Percentiles rank a stretch among this genome's conserved stretches.
These are phyloP conservation scores for Pogonomyrmex californicus DNA, from an alignment of 1,140 invertebrate species.

Conservation along the genomic window DNA sequence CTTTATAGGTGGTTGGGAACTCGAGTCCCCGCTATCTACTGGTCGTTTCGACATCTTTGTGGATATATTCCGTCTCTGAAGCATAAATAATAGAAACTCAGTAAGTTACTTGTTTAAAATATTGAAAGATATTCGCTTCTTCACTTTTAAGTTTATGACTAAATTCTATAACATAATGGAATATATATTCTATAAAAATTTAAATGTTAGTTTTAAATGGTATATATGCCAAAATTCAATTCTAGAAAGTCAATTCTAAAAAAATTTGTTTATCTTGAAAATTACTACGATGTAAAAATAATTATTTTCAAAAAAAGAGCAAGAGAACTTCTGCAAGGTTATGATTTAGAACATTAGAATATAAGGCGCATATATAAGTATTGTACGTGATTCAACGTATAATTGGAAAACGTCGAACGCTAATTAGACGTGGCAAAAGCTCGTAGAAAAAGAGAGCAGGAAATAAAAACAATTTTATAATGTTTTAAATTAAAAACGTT, in stretches of 20 bases:
- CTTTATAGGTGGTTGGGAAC: slow-evolving; percentile 92
- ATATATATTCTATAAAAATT: background rate
- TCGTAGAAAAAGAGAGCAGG: background rate
- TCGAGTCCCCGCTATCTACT: slow-evolving; percentile 88
- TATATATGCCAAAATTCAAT: too few relatives aligned
- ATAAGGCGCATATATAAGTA: background rate
- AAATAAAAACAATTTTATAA: background rate
- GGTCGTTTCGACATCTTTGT: slow-evolving; percentile 91
- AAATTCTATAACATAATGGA: background rate
- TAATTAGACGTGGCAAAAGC: too few relatives aligned
- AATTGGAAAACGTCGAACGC: background rate
- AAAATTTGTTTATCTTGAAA: background rate
- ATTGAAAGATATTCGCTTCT: background rate
- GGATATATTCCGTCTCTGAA: slow-evolving; percentile 47
- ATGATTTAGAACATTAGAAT: background rate
- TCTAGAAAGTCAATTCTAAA: too few relatives aligned
- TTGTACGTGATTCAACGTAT: background rate
- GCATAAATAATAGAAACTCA: background rate
- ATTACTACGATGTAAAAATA: background rate
- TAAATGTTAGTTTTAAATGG: background rate
- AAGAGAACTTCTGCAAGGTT: background rate
- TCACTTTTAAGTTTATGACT: background rate
- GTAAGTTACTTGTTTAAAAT: background rate
- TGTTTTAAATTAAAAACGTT: background rate
- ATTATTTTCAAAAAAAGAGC: background rate